Evolutionary conservation across 2,888 invertebrate species (phyloP).

Genomic region (Ormyrus nitidulus): DNA sequence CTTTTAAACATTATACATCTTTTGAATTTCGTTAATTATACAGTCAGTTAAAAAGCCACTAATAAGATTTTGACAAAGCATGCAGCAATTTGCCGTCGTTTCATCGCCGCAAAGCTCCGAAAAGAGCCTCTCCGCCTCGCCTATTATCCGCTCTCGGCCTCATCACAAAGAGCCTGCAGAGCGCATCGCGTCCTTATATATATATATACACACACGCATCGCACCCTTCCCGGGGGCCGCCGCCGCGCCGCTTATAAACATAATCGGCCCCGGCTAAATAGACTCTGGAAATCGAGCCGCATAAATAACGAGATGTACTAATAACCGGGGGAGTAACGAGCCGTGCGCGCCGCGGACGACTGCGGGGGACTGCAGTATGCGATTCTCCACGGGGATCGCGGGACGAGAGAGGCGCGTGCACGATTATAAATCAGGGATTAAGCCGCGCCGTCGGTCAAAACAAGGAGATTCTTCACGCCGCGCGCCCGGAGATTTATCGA

Average conservation of each 20-base stretch:
- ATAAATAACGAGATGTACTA: conserved; percentile 35
- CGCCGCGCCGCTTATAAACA: conserved; percentile 28
- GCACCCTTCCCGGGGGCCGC: conserved; percentile 1
- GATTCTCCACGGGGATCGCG: conserved; percentile 73
- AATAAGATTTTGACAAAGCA: too few relatives aligned
- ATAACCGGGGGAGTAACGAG: too few relatives aligned
- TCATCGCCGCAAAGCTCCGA: too few relatives aligned
- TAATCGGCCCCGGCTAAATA: conserved; percentile 44
- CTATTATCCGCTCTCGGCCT: too few relatives aligned
- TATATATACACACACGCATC: background rate
- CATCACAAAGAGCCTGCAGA: too few relatives aligned
- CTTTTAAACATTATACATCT: too few relatives aligned
- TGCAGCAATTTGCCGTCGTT: too few relatives aligned
- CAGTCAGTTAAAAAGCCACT: too few relatives aligned
- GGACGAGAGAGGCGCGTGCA: conserved; percentile 63
- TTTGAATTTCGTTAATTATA: too few relatives aligned
- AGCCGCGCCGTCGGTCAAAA: conserved; percentile 72
- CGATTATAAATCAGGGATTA: conserved; percentile 69
- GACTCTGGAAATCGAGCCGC: conserved; percentile 29
- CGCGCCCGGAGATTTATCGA: conserved; percentile 39
- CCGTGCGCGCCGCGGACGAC: background rate
- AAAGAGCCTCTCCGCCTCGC: too few relatives aligned
- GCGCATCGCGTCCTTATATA: too few relatives aligned
- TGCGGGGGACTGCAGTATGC: background rate
- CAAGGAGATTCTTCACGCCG: conserved; percentile 71